Conservation (phyloP, 2,888 invertebrate genomes). For the Apomyelois bistriatella region DNA sequence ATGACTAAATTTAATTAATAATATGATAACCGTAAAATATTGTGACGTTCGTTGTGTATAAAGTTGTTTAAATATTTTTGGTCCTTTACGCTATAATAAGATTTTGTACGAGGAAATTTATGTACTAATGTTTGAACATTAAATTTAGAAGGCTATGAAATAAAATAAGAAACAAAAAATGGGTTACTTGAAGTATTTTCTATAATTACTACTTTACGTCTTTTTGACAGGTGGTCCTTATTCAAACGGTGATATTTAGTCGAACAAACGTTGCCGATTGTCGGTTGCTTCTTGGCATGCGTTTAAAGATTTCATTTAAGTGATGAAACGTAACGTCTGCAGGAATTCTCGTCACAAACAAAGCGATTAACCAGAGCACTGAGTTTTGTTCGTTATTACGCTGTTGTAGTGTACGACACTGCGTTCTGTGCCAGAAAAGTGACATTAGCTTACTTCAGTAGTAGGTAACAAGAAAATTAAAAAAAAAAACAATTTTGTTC, state of each 20-base stretch:
- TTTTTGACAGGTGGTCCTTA: not conserved
- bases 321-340: slow-evolving; percentile 36
- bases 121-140: no score
- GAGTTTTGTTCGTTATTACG: slow-evolving; percentile 40
- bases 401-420: slow-evolving; percentile 38
- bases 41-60: no score
- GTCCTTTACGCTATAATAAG: no score
- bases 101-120: no score
- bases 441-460: slow-evolving; percentile 43
- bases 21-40: no score
- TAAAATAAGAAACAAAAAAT: no score
- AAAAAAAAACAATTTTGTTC: no score
- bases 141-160: no score
- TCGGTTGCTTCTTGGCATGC: not conserved
- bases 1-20: no score
- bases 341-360: slow-evolving; percentile 47
- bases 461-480: slow-evolving; percentile 17
- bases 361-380: slow-evolving; percentile 49
- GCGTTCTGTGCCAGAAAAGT: slow-evolving; percentile 49
- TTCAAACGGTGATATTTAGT: not conserved
- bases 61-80: no score
- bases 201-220: not conserved
- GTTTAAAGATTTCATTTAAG: slow-evolving; percentile 12
- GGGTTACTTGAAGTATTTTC: not conserved
- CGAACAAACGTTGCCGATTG: not conserved